Base-by-base conservation (phyloP, 2,797 vertebrate species). In the Vespertilio murinus region DNA sequence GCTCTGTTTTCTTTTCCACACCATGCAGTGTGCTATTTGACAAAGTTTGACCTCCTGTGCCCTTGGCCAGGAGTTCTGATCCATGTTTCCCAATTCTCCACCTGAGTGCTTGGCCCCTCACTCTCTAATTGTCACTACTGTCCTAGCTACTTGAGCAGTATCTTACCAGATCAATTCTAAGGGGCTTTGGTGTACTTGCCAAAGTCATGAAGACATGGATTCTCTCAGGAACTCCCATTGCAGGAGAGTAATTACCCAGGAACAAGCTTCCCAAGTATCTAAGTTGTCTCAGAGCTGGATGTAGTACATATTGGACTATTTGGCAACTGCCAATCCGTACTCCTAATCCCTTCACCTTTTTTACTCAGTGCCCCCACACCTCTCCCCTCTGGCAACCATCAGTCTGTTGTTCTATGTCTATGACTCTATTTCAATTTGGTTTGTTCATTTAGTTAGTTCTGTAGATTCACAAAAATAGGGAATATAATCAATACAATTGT, bases 221-320 rank as follows among this genome's bases (percentile, higher is more conserved):
- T 75, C 16, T 10, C 25, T 38, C 6, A 40, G 35, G 17, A 47
- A n/a, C 1, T 20, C 4, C 35, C 2, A 11, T 1, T 33, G 42
- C 54, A n/a, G 54, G 23, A 85, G 80, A 95, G 56, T 40, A 49
- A 56, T 18, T 49, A 38, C 6, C 20, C 10, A 23, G 56, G 45
- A 38, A 84, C 38, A 52, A 28, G 25, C 2, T 23, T 13, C 17
- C 30, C 30, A 38, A 30, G 28, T 49, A 16, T 20, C 12, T 42
- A 64, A 10, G 1, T 5, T 30, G 0, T 23, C n/a, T 92, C 14
- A 5, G 8, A 42, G 56, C 1, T 1, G 0, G 1, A 8, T 30
- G 74, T 33, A 35, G 33, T 4, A 73, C 8, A 12, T 0, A 0
- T 52, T 20, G n/a, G n/a, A 23, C 54, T 80, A 42, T 80, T 54